These are phyloP conservation scores for Eurytoma californica DNA, from an alignment of 2,888 invertebrate species.

Conservation along the genomic window DNA sequence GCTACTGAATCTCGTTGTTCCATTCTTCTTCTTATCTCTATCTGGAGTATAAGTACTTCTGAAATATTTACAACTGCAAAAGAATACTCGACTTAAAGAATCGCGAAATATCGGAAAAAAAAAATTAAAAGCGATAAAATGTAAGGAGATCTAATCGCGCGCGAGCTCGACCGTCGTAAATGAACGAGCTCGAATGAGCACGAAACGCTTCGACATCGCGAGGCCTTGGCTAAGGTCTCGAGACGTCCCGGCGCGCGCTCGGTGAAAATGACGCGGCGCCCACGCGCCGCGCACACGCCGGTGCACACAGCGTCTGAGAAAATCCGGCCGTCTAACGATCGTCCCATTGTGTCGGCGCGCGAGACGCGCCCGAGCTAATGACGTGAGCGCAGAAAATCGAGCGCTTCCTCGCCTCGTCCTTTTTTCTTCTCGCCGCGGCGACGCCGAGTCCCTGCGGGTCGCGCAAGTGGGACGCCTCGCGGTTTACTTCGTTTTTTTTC, in stretches of 20 bases:
- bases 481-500: not conserved
- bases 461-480: not conserved
- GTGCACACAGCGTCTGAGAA: no score
- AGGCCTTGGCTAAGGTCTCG: conserved; percentile 30
- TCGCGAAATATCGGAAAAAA: no score
- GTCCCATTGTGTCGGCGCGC: conserved; percentile 16
- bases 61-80: no score
- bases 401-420: not conserved
- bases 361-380: not conserved
- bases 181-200: not conserved
- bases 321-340: conserved; percentile 17
- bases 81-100: no score
- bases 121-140: no score
- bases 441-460: no score
- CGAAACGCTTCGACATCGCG: conserved; percentile 7
- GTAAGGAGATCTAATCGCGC: no score
- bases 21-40: no score
- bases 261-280: conserved; percentile 16
- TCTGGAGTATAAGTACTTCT: no score
- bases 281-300: conserved; percentile 2
- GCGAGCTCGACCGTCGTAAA: no score
- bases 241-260: conserved; percentile 2
- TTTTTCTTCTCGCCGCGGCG: no score
- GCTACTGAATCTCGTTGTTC: no score
- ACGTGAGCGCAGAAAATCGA: not conserved